Base-by-base conservation (phyloP, 2,113 vertebrate genomes). In the Oxygymnocypris stewartii region DNA sequence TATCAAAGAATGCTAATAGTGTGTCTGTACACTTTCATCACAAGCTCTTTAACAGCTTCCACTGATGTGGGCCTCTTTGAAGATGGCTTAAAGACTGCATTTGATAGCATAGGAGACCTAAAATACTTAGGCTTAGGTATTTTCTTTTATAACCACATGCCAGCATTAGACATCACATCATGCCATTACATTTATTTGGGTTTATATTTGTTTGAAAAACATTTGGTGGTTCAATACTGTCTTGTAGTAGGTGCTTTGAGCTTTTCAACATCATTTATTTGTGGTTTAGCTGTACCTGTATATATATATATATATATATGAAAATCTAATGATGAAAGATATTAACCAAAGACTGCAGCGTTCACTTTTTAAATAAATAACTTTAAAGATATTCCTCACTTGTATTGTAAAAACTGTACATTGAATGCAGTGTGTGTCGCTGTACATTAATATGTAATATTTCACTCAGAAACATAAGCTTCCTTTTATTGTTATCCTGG, bases 1-100 rank as follows among this genome's bases (percentile, higher is more conserved):
- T 31, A 25, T 87, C 69, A 81, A 73, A 84, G 85, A 77, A 57
- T 74, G 11, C 20, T 74, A 59, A 54, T 73, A 20, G 4, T 76
- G 63, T 61, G 78, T 54, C 44, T 80, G 47, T 82, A 40, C 25
- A 23, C 85, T 75, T 86, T 86, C 79, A 86, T 86, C 85, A 49
- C 80, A 23, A 47, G 51, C 79, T 86, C 79, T 82, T 81, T 37
- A 81, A 75, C 79, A 49, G 79, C 79, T 75, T 73, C 79, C 51
- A 86, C n/a, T 80, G 37, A 75, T 47, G 69, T 84, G 31, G 85
- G 51, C 9, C 79, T 35, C 69, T 86, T 82, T 82, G 79, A 86
- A 82, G 51, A 37, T 82, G 67, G 23, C 18, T 59, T 75, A 47
- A 49, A 23, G 25, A 61, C 85, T 69, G 10, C 49, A 74, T 82